phyloP scores from a whole-genome alignment of 2,797 vertebrate species.

The Scolopax rusticola region DNA sequence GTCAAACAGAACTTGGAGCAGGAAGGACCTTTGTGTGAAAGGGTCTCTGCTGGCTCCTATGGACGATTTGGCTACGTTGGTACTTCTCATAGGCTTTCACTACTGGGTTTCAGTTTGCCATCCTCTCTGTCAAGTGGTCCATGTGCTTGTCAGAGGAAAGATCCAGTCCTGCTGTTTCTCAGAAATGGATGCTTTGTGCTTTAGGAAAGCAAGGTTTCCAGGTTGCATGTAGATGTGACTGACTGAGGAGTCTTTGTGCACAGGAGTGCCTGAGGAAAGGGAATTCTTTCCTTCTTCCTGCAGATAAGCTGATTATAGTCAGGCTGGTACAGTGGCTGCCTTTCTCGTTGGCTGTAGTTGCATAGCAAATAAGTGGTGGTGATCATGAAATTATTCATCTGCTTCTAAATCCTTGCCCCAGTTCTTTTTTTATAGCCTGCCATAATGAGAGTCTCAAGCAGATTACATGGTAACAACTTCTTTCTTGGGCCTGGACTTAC shows the following conservation, averaged over 20 bases:
- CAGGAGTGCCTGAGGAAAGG: not conserved
- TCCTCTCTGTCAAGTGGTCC: not conserved
- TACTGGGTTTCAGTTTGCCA: not conserved
- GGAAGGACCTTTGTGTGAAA: not conserved
- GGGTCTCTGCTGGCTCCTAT: not conserved
- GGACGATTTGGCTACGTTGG: not conserved
- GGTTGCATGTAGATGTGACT: not conserved
- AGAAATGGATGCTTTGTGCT: not conserved
- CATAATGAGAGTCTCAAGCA: not conserved
- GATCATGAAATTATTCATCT: slow-evolving; percentile 31
- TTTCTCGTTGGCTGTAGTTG: slow-evolving; percentile 31
- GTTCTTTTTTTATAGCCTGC: not conserved
- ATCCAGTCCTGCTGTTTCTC: not conserved
- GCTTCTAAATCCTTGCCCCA: slow-evolving; percentile 26
- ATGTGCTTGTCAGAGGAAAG: not conserved
- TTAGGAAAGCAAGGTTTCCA: not conserved
- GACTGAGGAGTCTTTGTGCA: not conserved
- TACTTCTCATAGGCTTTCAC: not conserved
- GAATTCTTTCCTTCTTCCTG: slow-evolving; percentile 15
- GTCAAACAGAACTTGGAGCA: not conserved
- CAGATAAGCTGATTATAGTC: slow-evolving; percentile 23
- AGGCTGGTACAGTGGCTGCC: not conserved
- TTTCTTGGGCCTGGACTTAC: slow-evolving; percentile 23
- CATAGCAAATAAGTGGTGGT: not conserved
- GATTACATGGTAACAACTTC: not conserved